phyloP scores from a whole-genome alignment of 2,888 invertebrate species.

The Sicus ferrugineus region DNA sequence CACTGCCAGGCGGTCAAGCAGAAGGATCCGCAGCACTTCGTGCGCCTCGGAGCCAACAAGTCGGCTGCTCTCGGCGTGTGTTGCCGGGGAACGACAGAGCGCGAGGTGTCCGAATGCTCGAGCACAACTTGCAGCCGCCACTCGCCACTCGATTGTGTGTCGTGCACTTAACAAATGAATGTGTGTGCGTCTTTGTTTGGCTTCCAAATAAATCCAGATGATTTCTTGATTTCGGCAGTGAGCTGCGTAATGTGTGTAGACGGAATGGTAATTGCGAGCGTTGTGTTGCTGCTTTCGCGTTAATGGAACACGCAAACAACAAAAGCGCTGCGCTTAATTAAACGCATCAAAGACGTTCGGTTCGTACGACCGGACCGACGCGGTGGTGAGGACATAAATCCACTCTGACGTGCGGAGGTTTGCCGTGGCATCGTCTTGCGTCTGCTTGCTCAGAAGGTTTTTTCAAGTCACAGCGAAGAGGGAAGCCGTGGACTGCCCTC shows the following conservation, averaged over 20 bases:
- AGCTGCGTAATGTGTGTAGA: slow-evolving; percentile 23
- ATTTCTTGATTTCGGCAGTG: neutral
- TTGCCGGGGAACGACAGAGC: neutral
- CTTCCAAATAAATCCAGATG: neutral
- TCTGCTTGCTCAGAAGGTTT: no score
- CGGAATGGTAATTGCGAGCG: slow-evolving; percentile 11
- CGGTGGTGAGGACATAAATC: neutral
- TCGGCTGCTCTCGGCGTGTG: neutral
- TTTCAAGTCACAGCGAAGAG: no score
- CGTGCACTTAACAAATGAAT: neutral
- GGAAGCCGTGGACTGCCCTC: no score
- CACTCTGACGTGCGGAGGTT: no score
- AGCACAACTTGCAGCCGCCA: neutral
- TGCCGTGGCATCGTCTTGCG: no score
- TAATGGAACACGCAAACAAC: no score
- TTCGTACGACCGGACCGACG: no score
- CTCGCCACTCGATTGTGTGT: slow-evolving; percentile 4
- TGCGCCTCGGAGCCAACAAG: neutral
- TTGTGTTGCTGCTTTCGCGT: neutral
- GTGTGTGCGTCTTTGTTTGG: neutral
- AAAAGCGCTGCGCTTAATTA: no score
- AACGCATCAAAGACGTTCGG: no score
- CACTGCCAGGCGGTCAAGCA: neutral
- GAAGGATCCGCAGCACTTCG: neutral
- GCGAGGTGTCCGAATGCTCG: neutral